Base-by-base conservation (phyloP, 2,888 invertebrate genomes). In the Oasisia sp. region DNA sequence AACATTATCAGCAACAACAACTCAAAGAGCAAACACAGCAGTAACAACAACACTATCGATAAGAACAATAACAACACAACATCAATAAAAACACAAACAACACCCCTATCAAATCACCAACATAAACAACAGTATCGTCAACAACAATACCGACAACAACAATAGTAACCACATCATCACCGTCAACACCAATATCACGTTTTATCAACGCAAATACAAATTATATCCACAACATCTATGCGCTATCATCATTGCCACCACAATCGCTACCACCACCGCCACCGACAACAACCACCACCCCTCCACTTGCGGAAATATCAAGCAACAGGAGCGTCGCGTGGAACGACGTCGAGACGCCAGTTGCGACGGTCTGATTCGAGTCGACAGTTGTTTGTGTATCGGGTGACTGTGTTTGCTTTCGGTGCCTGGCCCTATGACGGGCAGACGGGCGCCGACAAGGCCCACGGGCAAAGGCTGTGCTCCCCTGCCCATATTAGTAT, bases 311-410 rank as follows among this genome's bases (percentile, higher is more conserved):
- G 74, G 74, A 74, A 74, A 74, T 74, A 74, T 74, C 74, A 74
- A n/a, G 27, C 74, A 74, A 27, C 74, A 74, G 27, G 19, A n/a
- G 27, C 74, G 74, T 74, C 74, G 74, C 74, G 74, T 56, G 1
- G 74, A 74, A 74, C 74, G 74, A 74, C 74, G 74, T 38, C 38
- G 74, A 74, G 74, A 5, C 1, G 74, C 74, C 19, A 74, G 27
- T 74, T 74, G 74, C 74, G 74, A 74, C 74, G 74, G 74, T 27
- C 74, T 74, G 74, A 74, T 74, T 74, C 74, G 74, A 74, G 27
- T 74, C 74, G 74, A 74, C 74, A 74, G 74, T 74, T 74, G 74
- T 74, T 74, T 74, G 27, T 74, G 74, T 74, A 74, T 74, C n/a
- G 7, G 7, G 27, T 74, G 74, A 74, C 74, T 27, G 74, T 74